These are phyloP conservation scores for Parthenolecanium corni DNA, from an alignment of 2,888 invertebrate species.

Conservation along the genomic window DNA sequence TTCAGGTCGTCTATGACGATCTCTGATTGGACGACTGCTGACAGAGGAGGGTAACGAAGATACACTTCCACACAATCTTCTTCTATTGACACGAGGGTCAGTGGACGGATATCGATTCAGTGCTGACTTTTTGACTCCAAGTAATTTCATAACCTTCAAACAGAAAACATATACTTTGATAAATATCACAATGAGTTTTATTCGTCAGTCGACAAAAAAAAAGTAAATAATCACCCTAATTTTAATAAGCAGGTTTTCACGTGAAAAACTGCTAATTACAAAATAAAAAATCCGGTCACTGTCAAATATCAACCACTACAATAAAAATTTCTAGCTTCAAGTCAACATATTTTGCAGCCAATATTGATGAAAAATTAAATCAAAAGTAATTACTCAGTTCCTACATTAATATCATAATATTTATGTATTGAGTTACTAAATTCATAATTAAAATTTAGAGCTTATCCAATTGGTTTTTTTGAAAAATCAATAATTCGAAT, in stretches of 20 bases:
- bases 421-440: no score
- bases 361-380: no score
- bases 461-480: no score
- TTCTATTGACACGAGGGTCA: conserved; percentile 45
- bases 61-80: conserved; percentile 62
- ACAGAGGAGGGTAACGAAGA: conserved; percentile 73
- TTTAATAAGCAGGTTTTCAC: background rate
- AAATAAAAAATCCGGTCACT: background rate
- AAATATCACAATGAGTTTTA: background rate
- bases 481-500: no score
- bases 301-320: no score
- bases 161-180: conserved; percentile 21
- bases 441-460: no score
- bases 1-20: conserved; percentile 54
- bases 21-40: conserved; percentile 62
- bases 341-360: no score
- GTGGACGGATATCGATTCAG: conserved; percentile 44
- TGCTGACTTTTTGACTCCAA: conserved; percentile 47
- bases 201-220: background rate
- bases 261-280: background rate
- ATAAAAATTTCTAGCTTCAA: no score
- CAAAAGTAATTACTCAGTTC: no score
- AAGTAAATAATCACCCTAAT: conserved; percentile 10
- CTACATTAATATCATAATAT: no score
- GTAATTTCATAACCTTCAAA: conserved; percentile 47